Conservation (phyloP, 2,888 invertebrate species). For the Zelleria hepariella region DNA sequence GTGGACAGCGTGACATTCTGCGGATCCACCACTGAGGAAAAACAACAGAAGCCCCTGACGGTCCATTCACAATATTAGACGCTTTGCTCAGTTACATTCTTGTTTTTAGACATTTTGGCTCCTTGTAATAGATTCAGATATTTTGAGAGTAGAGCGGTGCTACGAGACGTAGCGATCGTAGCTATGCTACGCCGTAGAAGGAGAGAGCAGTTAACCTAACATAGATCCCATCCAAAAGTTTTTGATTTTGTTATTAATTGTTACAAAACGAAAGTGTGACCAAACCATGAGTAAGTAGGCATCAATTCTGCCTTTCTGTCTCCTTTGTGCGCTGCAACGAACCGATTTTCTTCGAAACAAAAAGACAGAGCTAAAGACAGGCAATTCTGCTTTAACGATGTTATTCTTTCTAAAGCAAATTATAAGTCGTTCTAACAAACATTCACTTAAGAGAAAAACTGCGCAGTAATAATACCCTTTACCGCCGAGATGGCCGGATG, state of each 20-base stretch:
- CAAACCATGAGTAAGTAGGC: too few relatives aligned
- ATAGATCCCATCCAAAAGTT: too few relatives aligned
- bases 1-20: neutral
- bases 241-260: too few relatives aligned
- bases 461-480: neutral
- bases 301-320: too few relatives aligned
- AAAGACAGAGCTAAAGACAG: neutral
- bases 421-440: neutral
- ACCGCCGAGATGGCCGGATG: conserved; percentile 11
- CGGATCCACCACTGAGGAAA: neutral
- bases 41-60: neutral
- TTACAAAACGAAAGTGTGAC: too few relatives aligned
- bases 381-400: neutral
- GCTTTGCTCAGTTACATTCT: too few relatives aligned
- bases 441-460: neutral
- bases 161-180: too few relatives aligned
- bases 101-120: too few relatives aligned
- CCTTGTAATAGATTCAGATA: too few relatives aligned
- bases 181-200: too few relatives aligned
- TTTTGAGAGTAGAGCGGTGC: too few relatives aligned
- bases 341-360: neutral
- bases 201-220: too few relatives aligned
- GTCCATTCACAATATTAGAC: neutral
- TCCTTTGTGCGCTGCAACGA: neutral
- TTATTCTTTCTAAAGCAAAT: neutral